Conservation (phyloP, 2,888 invertebrate species). For the Bellardia pandia region DNA sequence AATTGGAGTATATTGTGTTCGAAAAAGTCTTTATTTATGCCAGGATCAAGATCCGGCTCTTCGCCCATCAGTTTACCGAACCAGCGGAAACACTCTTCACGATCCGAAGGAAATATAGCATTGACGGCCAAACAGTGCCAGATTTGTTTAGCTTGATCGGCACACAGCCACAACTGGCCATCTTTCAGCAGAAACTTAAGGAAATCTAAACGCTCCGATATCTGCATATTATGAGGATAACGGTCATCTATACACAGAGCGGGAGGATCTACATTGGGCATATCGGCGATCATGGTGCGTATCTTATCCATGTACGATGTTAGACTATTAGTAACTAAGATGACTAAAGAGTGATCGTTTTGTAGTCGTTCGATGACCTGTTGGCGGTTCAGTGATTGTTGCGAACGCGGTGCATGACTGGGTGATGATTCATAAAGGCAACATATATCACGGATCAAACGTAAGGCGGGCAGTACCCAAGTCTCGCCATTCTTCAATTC, state of each 20-base stretch:
- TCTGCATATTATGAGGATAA: slow-evolving; percentile 96
- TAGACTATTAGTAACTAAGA: slow-evolving; percentile 96
- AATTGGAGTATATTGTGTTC: slow-evolving; percentile 96
- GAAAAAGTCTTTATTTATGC: slow-evolving; percentile 97
- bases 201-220: slow-evolving; percentile 96
- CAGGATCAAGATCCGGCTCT: slow-evolving; percentile 98
- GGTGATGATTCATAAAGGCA: slow-evolving; percentile 93
- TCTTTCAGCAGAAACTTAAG: slow-evolving; percentile 96
- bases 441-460: slow-evolving; percentile 98
- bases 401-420: slow-evolving; percentile 82
- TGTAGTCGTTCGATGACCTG: slow-evolving; percentile 95
- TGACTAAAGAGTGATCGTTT: slow-evolving; percentile 95
- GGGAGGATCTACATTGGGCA: slow-evolving; percentile 91
- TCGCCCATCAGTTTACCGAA: slow-evolving; percentile 98
- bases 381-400: slow-evolving; percentile 86
- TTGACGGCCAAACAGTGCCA: slow-evolving; percentile 98
- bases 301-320: slow-evolving; percentile 95
- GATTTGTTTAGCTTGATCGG: slow-evolving; percentile 97
- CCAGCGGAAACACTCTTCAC: slow-evolving; percentile 99
- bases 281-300: slow-evolving; percentile 84
- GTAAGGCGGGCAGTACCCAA: slow-evolving; percentile 97
- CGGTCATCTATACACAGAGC: slow-evolving; percentile 90
- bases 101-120: slow-evolving; percentile 95
- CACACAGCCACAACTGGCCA: slow-evolving; percentile 98
- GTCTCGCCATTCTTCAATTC: slow-evolving; percentile 94